phyloP scores from a whole-genome alignment of 2,113 vertebrate genomes.

The Todiramphus chloris region DNA sequence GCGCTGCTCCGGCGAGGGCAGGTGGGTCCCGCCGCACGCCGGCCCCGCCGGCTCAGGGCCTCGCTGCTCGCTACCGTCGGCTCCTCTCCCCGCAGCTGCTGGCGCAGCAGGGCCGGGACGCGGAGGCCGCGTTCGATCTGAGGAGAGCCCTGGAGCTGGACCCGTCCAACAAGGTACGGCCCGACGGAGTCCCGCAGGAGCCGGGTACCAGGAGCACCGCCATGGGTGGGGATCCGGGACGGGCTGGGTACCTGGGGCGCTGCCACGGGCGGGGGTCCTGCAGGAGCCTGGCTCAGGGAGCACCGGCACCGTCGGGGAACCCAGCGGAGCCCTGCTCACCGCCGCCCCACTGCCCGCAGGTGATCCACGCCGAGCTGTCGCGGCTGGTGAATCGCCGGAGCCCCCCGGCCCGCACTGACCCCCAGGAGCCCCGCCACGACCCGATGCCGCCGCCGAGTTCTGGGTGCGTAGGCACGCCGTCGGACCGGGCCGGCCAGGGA shows the following conservation, averaged over 20 bases:
- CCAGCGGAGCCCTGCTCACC: not conserved
- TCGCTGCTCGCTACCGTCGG: not conserved
- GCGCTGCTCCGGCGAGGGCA: conserved; percentile 82
- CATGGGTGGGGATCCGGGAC: not conserved
- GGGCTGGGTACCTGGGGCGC: not conserved
- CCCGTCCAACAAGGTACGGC: conserved; percentile 82
- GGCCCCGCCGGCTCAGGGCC: not conserved
- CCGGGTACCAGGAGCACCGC: not conserved
- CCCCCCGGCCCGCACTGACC: not conserved
- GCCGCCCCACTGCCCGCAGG: not conserved
- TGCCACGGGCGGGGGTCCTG: not conserved
- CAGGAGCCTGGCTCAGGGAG: not conserved
- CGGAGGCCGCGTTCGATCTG: conserved; percentile 78
- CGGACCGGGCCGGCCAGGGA: too few relatives aligned
- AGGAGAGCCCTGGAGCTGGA: conserved; percentile 85
- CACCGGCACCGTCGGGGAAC: not conserved
- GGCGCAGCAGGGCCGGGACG: conserved; percentile 81
- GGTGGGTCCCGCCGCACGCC: conserved; percentile 45
- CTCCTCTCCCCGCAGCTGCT: conserved; percentile 74
- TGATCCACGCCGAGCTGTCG: conserved; percentile 80
- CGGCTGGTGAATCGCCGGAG: conserved; percentile 77
- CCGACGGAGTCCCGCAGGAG: not conserved
- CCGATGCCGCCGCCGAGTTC: not conserved
- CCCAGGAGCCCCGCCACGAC: not conserved
- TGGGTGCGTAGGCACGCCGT: not conserved